Evolutionary conservation across 1,140 invertebrate species (phyloP), one percentile per base, ranked within the genome.

Genomic region (Papilio aristodemus): DNA sequence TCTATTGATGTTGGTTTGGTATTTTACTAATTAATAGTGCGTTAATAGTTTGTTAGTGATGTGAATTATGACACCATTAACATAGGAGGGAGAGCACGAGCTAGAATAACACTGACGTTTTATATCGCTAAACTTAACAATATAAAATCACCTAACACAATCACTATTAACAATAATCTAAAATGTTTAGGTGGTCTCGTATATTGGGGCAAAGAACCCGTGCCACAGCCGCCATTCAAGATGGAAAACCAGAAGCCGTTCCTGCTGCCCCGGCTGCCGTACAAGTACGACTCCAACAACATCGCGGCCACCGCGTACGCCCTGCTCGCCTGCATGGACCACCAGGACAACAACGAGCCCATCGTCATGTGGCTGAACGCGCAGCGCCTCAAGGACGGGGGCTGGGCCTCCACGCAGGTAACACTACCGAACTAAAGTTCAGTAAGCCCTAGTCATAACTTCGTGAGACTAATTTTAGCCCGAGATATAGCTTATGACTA

Each of bases 311-410:
- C 98, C 0, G 96, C 97, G 0, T 99, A 98, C 84, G 98, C 96
- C 2, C 90, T 99, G n/a, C 86, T 99, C 72, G 95, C 97, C 0
- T 97, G 98, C 83, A 96, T 97, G 46, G 95, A 95, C 10, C 92
- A 96, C 13, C 96, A 97, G 81, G 96, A 97, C 72, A 92, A 95
- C 70, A 93, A 95, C 63, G 96, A 97, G 70, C 94, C 95, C 10
- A 98, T 98, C 80, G 97, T 99, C 22, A 95, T 95, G 79, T 99
- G 98, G 98, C 90, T 99, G 6, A 98, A 98, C 86, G 93, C 96
- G 0, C 98, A 99, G 83, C 93, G 98, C 59, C 92, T 98, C 0
- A 95, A 95, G n/a, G 96, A 98, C 79, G 96, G 96, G 39, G 98
- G 97, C 0, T 98, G 98, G 97, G 97, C 97, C 0, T 98, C 97